Evolutionary conservation across 2,797 vertebrate genomes (phyloP).

Genomic region (Falco novaeseelandiae): DNA sequence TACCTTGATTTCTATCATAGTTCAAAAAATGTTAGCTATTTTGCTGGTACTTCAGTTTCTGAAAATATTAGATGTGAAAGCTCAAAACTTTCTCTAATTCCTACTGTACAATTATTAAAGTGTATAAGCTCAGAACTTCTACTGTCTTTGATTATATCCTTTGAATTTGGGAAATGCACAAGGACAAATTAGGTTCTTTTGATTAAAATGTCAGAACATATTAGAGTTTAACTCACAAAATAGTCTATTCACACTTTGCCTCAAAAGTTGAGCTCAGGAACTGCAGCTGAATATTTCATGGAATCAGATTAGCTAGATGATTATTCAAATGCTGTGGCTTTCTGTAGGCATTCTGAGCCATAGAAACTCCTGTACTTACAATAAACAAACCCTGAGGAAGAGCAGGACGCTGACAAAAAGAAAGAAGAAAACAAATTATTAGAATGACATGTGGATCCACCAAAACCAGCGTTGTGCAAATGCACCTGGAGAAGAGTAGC

Average conservation of each 20-base stretch:
- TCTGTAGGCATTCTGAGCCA: background rate
- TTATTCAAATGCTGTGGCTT: slow-evolving; percentile 2
- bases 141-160: background rate
- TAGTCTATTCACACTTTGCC: background rate
- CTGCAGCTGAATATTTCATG: background rate
- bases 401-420: background rate
- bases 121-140: background rate
- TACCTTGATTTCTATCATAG: background rate
- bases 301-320: background rate
- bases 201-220: slow-evolving; percentile 18
- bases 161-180: background rate
- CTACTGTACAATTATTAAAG: background rate
- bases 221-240: background rate
- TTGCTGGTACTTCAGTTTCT: background rate
- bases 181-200: background rate
- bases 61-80: background rate
- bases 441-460: background rate
- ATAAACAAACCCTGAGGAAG: background rate
- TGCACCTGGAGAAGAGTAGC: background rate
- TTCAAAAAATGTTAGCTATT: background rate
- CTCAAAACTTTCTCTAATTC: background rate
- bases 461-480: background rate
- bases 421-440: background rate
- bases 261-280: background rate
- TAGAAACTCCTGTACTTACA: slow-evolving; percentile 3